Conservation (phyloP, 2,797 vertebrate species). For the Cuculus canorus region DNA sequence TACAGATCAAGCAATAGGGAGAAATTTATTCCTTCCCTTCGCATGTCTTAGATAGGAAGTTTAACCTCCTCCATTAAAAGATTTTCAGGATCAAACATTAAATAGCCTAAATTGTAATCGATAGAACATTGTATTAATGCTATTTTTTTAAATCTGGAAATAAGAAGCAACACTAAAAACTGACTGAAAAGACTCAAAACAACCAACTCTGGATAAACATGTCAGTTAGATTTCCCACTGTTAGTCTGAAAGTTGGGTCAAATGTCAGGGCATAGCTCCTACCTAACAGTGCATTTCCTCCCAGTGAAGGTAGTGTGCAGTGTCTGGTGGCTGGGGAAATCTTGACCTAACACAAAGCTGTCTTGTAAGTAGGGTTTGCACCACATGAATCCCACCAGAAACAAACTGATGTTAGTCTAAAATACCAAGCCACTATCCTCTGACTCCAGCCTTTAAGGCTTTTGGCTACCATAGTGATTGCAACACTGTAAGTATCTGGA, state of each 20-base stretch:
- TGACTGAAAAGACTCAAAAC: neutral
- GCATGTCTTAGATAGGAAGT: neutral
- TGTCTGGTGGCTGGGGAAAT: neutral
- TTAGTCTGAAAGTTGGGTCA: neutral
- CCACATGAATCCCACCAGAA: neutral
- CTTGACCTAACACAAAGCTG: neutral
- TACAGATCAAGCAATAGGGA: neutral
- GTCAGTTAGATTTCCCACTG: neutral
- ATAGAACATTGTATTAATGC: neutral
- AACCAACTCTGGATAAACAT: fast-evolving
- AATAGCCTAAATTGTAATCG: neutral
- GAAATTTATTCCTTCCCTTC: neutral
- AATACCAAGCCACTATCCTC: neutral
- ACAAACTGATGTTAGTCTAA: neutral
- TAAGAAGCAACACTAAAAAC: fast-evolving
- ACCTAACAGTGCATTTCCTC: neutral
- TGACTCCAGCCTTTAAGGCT: neutral
- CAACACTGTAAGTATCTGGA: neutral
- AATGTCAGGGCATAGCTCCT: neutral
- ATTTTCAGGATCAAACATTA: neutral
- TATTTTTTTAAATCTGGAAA: neutral
- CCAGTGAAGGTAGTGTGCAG: fast-evolving
- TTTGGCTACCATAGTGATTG: neutral
- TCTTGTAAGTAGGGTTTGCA: neutral
- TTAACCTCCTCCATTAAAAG: neutral